phyloP scores from a whole-genome alignment of 1,140 invertebrate species.

The Nasonia vitripennis region DNA sequence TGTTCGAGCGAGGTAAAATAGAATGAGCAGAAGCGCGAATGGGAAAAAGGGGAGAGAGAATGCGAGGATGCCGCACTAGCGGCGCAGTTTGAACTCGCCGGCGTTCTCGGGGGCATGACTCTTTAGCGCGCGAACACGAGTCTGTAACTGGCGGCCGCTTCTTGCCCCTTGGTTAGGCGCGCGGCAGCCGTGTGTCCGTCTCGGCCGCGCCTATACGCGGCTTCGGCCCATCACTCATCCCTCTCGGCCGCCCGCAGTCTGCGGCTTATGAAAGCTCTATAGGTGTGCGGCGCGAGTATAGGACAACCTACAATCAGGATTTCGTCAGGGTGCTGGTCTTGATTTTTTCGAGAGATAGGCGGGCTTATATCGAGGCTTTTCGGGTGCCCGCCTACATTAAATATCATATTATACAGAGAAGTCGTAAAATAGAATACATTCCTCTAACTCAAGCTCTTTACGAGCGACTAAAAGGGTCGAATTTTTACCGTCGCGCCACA shows the following conservation, averaged over 20 bases:
- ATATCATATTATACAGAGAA: too few relatives aligned
- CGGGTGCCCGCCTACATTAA: too few relatives aligned
- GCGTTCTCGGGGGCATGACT: not conserved
- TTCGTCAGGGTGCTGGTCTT: not conserved
- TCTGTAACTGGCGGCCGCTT: constrained; percentile 5
- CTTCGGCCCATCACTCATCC: not conserved
- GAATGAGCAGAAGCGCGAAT: too few relatives aligned
- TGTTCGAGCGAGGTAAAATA: not conserved
- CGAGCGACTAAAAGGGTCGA: too few relatives aligned
- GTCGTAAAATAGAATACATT: too few relatives aligned
- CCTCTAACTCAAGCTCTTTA: too few relatives aligned
- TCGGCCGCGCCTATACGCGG: not conserved
- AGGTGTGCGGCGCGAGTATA: too few relatives aligned
- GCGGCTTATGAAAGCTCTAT: too few relatives aligned
- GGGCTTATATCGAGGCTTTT: too few relatives aligned
- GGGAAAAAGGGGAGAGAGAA: not conserved
- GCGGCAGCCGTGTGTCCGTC: not conserved
- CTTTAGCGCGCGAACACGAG: not conserved
- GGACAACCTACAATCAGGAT: not conserved
- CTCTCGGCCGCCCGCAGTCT: too few relatives aligned
- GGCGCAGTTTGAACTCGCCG: not conserved
- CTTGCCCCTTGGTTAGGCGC: not conserved
- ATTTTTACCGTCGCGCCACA: too few relatives aligned
- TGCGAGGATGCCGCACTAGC: not conserved
- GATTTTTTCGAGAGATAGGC: not conserved